phyloP scores from a whole-genome alignment of 2,797 vertebrate species.

The Labroides dimidiatus region DNA sequence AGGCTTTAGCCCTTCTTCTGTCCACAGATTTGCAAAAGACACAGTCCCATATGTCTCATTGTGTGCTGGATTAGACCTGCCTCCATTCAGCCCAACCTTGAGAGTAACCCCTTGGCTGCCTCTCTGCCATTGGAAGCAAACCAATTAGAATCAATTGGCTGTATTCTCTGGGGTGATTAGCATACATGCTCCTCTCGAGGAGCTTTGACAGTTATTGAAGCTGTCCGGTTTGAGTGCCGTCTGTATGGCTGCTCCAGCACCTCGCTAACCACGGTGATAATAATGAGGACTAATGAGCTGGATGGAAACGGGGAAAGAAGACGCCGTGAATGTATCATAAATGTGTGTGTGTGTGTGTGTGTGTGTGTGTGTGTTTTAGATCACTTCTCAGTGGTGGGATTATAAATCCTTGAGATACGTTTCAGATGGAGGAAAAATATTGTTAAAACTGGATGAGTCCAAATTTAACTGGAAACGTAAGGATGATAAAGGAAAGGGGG shows the following conservation, averaged over 20 bases:
- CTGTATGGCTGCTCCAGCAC: slow-evolving; percentile 54
- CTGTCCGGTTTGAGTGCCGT: slow-evolving; percentile 63
- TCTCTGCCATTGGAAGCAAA: slow-evolving; percentile 69
- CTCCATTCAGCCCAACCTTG: slow-evolving; percentile 66
- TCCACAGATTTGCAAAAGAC: slow-evolving; percentile 67
- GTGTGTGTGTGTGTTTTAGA: slow-evolving; percentile 23
- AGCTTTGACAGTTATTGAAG: slow-evolving; percentile 73
- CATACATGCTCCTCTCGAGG: slow-evolving; percentile 71
- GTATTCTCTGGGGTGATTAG: slow-evolving; percentile 78
- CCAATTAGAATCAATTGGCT: slow-evolving; percentile 80
- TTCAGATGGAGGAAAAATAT: slow-evolving; percentile 3
- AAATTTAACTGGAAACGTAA: not conserved
- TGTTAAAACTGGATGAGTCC: not conserved
- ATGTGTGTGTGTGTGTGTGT: slow-evolving; percentile 35
- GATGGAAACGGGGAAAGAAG: slow-evolving; percentile 29
- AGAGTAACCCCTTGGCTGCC: slow-evolving; percentile 64
- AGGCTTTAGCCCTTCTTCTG: slow-evolving; percentile 59
- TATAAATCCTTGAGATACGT: not conserved
- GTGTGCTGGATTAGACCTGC: slow-evolving; percentile 69
- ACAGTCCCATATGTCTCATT: slow-evolving; percentile 76
- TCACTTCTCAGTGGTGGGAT: slow-evolving; percentile 10
- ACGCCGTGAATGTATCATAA: slow-evolving; percentile 25
- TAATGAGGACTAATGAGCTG: slow-evolving; percentile 71
- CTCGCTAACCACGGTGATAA: slow-evolving; percentile 54
- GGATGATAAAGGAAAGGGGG: not conserved